These are phyloP conservation scores for Spilarctia lutea DNA, from an alignment of 2,888 invertebrate species.

Conservation along the genomic window DNA sequence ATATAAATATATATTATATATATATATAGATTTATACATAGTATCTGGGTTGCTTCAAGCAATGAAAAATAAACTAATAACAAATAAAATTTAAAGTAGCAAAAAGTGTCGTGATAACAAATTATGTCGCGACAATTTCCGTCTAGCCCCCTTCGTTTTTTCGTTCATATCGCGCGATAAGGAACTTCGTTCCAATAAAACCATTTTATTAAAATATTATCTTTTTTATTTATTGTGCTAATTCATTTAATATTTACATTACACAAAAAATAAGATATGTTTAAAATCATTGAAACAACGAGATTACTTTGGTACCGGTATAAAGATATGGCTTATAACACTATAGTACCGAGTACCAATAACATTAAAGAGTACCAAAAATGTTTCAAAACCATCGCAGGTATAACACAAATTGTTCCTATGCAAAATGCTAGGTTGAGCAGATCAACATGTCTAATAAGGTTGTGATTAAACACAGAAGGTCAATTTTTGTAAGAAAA, in stretches of 20 bases:
- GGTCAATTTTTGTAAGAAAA: not conserved
- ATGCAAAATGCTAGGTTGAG: constrained; percentile 34
- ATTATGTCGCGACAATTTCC: no score
- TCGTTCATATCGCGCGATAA: no score
- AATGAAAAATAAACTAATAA: no score
- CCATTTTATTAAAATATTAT: no score
- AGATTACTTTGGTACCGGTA: constrained; percentile 42
- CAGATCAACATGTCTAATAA: constrained; percentile 34
- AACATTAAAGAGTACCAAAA: constrained; percentile 26
- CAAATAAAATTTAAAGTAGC: no score
- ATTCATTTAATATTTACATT: constrained; percentile 52
- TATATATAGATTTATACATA: no score
- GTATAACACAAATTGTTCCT: constrained; percentile 25
- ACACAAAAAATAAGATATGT: constrained; percentile 36
- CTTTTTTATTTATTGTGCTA: no score
- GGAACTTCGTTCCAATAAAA: no score
- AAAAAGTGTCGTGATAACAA: no score
- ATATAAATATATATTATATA: no score
- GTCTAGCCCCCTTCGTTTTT: no score
- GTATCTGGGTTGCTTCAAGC: no score
- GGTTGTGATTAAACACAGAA: constrained; percentile 19
- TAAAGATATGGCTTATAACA: constrained; percentile 35
- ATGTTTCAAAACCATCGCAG: constrained; percentile 22
- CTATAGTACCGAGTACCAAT: constrained; percentile 34
- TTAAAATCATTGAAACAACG: constrained; percentile 39